Evolutionary conservation across 2,797 vertebrate species (phyloP), one percentile per base, ranked within the genome.

Genomic region (Megaceryle alcyon): DNA sequence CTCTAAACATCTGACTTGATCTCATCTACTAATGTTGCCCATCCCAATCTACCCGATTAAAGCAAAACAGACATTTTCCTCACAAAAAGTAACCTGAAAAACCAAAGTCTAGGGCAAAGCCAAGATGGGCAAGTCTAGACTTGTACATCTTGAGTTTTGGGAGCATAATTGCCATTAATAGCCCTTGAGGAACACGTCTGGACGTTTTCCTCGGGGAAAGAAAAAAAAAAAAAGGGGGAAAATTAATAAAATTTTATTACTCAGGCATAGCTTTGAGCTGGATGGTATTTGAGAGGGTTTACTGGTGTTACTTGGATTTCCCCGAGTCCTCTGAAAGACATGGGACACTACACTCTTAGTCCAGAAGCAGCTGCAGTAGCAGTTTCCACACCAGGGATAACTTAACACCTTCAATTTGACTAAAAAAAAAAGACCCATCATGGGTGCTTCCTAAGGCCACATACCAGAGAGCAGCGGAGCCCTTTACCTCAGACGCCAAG

Each of bases 391-490:
- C 6, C 26, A 26, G 2, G 6, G 6, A 5, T 25, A 8, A 65
- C 3, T 20, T 3, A 5, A 19, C 8, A 25, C 26, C 17, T 43
- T 19, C 16, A 7, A 2, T 14, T 10, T 29, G 28, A 53, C 13
- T 7, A 9, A 10, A 35, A 39, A n/a, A n/a, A 39, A n/a, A 19
- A 5, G 23, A 5, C 3, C 3, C 26, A 8, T 14, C 1, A 0
- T 1, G 25, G 12, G 12, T 2, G 6, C 25, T 35, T 73, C n/a
- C 21, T 26, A 17, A 3, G 23, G 14, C 22, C 59, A 35, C 9
- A 0, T 3, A 0, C 33, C 0, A 12, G 6, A 13, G 10, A 17
- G 14, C 37, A 44, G 6, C 0, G 0, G 10, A 65, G 33, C 16
- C 25, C 21, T 61, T 3, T 4, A 16, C 3, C 6, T 20, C n/a